A percentile compares a stretch with the other conserved stretches of the same genome.
Evolutionary conservation across 2,888 invertebrate genomes (phyloP).

Genomic region (Rotaria magnacalcarata): DNA sequence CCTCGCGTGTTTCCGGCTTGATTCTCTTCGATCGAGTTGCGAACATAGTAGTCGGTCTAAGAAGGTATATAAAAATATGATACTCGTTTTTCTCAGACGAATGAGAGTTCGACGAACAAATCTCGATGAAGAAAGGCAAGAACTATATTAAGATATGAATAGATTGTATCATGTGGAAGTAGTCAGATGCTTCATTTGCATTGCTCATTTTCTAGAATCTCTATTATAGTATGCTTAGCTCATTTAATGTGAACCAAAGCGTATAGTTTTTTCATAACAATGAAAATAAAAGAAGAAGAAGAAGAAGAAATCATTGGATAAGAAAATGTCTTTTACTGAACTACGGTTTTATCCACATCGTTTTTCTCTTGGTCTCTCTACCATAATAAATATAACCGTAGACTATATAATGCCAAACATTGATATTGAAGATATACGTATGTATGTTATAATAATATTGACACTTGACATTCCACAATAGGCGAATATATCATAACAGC

Average conservation of each 20-base stretch:
- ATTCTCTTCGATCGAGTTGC: neutral
- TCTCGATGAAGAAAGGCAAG: neutral
- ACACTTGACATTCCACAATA: no score
- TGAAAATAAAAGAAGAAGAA: neutral
- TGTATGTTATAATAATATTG: no score
- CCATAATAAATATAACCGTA: no score
- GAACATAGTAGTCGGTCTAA: neutral
- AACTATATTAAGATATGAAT: neutral
- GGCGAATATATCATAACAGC: no score
- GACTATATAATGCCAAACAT: no score
- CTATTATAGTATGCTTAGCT: neutral
- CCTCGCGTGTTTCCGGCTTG: neutral
- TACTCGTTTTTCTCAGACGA: neutral
- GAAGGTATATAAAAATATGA: neutral
- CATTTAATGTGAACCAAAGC: neutral
- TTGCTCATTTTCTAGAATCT: neutral
- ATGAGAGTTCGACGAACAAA: neutral
- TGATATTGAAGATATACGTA: no score
- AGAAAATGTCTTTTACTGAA: no score
- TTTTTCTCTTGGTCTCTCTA: no score
- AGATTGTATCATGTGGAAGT: constrained; percentile 17
- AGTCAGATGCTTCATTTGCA: neutral
- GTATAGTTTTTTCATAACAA: no score
- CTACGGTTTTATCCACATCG: no score
- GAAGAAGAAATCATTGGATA: neutral